Evolutionary conservation across 1,140 invertebrate species (phyloP).

Genomic region (Caenorhabditis briggsae): DNA sequence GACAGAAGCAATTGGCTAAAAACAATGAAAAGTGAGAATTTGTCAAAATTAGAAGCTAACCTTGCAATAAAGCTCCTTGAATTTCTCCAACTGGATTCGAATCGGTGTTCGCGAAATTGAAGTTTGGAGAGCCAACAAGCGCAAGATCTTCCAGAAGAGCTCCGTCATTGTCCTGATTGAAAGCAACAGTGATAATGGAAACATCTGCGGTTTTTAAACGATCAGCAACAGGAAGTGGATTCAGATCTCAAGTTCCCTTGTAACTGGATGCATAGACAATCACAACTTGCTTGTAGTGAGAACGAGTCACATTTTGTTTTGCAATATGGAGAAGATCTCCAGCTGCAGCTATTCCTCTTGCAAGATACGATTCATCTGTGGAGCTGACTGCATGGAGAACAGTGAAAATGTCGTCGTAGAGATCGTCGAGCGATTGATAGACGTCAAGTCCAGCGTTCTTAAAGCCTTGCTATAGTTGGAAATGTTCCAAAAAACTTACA

Average conservation of each 20-base stretch:
- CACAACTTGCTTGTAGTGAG: neutral
- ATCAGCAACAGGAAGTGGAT: neutral
- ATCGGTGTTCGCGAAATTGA: neutral
- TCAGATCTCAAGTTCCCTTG: neutral
- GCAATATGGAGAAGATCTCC: neutral
- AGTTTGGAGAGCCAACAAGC: neutral
- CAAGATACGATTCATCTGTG: neutral
- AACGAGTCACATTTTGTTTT: neutral
- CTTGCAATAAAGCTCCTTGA: neutral
- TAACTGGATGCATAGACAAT: neutral
- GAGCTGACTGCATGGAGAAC: neutral
- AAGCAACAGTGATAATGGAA: neutral
- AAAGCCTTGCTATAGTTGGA: neutral
- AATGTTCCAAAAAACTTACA: neutral
- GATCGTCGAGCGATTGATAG: neutral
- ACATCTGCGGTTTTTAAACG: neutral
- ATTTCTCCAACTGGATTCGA: neutral
- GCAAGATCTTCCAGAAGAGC: neutral
- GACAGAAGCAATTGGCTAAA: constrained; percentile 14
- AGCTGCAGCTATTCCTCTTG: neutral
- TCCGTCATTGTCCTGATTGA: neutral
- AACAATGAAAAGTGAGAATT: neutral
- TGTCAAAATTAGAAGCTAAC: neutral
- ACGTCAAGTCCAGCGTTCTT: neutral
- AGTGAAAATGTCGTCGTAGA: neutral